Evolutionary conservation across 2,797 vertebrate genomes (phyloP).

Genomic region (Remorina albescens): DNA sequence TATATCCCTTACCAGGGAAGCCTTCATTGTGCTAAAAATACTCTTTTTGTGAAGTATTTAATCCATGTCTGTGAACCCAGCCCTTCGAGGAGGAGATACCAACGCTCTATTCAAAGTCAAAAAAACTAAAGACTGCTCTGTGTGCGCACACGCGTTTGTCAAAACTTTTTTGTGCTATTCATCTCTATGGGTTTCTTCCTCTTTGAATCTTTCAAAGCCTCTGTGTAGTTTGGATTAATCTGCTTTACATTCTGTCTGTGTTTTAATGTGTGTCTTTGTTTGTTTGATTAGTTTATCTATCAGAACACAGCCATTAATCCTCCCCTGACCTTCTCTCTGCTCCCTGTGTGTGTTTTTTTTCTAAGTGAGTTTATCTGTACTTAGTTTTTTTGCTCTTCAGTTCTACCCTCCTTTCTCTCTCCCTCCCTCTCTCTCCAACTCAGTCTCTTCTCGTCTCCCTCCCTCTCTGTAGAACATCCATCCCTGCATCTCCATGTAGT

Average conservation of each 20-base stretch:
- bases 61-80: conserved; percentile 43
- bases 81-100: conserved; percentile 42
- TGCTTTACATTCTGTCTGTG: conserved; percentile 69
- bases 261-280: conserved; percentile 75
- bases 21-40: conserved; percentile 39
- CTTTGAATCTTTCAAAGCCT: conserved; percentile 51
- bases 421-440: conserved; percentile 16
- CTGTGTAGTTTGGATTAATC: conserved; percentile 56
- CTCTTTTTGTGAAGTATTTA: conserved; percentile 44
- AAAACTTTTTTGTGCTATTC: conserved; percentile 36
- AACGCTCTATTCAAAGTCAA: conserved; percentile 57
- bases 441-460: conserved; percentile 38
- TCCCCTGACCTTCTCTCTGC: conserved; percentile 76
- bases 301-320: conserved; percentile 81
- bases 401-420: conserved; percentile 17
- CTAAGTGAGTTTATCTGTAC: conserved; percentile 67
- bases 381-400: conserved; percentile 60
- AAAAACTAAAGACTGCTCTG: conserved; percentile 40
- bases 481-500: conserved; percentile 53
- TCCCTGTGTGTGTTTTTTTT: conserved; percentile 51
- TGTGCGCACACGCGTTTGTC: conserved; percentile 1
- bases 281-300: conserved; percentile 83
- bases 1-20: conserved; percentile 17
- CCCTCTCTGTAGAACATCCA: conserved; percentile 52
- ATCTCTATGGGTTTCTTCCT: conserved; percentile 42